Conservation (phyloP, 2,797 vertebrate species). For the Bovichtus diacanthus region DNA sequence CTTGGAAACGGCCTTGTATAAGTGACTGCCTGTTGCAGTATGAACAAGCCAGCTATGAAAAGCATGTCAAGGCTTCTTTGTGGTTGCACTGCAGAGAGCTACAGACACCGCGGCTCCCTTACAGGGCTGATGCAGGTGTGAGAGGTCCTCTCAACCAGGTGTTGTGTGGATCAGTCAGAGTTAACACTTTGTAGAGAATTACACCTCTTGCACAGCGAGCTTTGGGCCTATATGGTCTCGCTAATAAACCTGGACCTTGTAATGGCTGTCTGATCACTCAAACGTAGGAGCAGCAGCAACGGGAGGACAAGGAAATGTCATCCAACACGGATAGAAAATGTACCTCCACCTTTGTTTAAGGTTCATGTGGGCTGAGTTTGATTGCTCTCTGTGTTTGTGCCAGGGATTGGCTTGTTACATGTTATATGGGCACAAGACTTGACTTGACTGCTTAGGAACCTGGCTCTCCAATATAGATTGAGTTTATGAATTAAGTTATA, state of each 20-base stretch:
- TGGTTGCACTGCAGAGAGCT: conserved; percentile 86
- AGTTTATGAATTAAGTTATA: conserved; percentile 37
- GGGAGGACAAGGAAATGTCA: conserved; percentile 91
- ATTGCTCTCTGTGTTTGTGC: conserved; percentile 85
- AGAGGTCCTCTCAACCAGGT: conserved; percentile 91
- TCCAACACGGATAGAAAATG: conserved; percentile 87
- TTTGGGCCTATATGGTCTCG: conserved; percentile 92
- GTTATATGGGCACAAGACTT: conserved; percentile 57
- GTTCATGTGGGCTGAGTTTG: conserved; percentile 85
- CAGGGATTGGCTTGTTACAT: conserved; percentile 77
- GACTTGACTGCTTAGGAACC: conserved; percentile 49
- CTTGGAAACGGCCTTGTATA: conserved; percentile 92
- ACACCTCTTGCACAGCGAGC: conserved; percentile 90
- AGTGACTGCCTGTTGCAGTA: conserved; percentile 84
- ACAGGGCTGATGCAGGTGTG: conserved; percentile 90
- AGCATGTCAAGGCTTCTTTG: conserved; percentile 89
- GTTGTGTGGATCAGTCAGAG: conserved; percentile 96
- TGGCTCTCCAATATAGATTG: conserved; percentile 17
- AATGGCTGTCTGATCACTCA: conserved; percentile 94
- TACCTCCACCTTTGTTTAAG: conserved; percentile 93
- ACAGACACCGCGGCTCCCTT: conserved; percentile 88
- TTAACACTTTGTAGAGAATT: conserved; percentile 94
- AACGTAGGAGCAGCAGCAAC: conserved; percentile 90
- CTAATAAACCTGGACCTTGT: conserved; percentile 96
- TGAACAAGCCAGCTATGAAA: conserved; percentile 82